Conservation (phyloP, 2,797 vertebrate species). For the Hephaestus fuliginosus region DNA sequence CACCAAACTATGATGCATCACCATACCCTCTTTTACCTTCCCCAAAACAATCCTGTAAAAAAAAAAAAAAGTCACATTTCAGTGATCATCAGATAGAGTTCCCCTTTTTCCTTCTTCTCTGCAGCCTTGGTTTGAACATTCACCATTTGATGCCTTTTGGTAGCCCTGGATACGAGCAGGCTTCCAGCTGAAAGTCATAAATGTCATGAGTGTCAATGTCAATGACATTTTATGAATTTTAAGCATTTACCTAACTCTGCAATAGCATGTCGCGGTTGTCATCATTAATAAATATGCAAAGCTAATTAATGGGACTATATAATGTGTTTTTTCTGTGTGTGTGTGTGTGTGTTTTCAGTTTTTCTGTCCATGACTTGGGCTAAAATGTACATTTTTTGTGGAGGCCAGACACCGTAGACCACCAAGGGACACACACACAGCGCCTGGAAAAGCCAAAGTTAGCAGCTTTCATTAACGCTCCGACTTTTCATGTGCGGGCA, state of each 20-base stretch:
- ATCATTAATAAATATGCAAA: neutral
- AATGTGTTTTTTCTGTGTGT: too few species aligned
- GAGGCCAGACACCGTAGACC: neutral
- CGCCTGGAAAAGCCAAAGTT: neutral
- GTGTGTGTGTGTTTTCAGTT: neutral
- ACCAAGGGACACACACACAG: neutral
- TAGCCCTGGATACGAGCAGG: slow-evolving; percentile 7
- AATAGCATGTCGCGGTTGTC: neutral
- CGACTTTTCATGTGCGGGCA: neutral
- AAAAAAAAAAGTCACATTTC: neutral
- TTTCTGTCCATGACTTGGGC: neutral
- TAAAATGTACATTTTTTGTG: neutral
- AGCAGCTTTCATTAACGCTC: neutral
- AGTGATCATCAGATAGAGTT: neutral
- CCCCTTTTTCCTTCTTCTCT: neutral
- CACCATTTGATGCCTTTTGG: neutral
- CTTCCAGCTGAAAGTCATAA: neutral
- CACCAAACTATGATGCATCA: neutral
- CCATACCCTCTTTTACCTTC: neutral
- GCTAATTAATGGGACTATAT: neutral
- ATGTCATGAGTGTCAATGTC: too few species aligned
- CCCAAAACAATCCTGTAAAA: neutral
- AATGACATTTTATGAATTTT: too few species aligned
- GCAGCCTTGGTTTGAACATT: neutral
- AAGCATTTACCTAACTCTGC: too few species aligned